These are phyloP conservation scores for Cebidichthys violaceus DNA, from an alignment of 2,113 vertebrate genomes.

Conservation along the genomic window DNA sequence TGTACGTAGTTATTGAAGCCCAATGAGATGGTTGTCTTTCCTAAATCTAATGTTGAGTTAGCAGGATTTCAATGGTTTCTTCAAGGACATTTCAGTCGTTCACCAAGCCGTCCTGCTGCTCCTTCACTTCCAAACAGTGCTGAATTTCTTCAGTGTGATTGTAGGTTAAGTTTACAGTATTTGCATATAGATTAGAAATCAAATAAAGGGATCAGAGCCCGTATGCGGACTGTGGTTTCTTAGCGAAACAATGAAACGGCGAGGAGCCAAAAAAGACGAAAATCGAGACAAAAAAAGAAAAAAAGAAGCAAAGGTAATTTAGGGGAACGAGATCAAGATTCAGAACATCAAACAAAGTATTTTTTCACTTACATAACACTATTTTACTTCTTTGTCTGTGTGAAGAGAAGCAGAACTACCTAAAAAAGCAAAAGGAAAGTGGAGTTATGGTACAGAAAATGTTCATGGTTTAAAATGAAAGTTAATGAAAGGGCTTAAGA, in stretches of 20 bases:
- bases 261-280: neutral
- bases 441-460: neutral
- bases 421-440: neutral
- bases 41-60: no score
- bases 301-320: neutral
- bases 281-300: neutral
- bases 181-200: conserved; percentile 19
- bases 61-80: neutral
- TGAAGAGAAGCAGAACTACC: neutral
- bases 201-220: neutral
- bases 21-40: no score
- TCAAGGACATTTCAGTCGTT: neutral
- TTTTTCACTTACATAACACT: neutral
- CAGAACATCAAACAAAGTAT: neutral
- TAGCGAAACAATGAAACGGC: neutral
- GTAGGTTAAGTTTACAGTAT: conserved; percentile 13
- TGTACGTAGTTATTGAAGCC: neutral
- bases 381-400: neutral
- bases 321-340: neutral
- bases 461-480: neutral
- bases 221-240: neutral
- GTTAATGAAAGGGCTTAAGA: neutral
- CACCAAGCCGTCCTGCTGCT: neutral
- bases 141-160: neutral
- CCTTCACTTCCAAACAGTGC: neutral